Conservation (phyloP, 2,888 invertebrate species). For the Thymelicus sylvestris region DNA sequence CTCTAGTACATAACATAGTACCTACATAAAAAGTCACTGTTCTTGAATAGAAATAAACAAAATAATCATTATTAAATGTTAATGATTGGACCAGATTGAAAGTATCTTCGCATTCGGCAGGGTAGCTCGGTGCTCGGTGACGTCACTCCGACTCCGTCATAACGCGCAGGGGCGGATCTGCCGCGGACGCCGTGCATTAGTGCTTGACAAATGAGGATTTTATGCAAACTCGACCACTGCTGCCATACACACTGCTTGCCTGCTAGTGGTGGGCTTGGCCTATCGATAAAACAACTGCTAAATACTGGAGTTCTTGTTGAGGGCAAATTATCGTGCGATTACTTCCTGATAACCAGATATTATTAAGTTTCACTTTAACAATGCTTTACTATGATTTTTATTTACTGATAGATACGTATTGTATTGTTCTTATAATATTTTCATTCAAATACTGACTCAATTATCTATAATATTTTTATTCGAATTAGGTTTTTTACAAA, state of each 20-base stretch:
- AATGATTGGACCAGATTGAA: not conserved
- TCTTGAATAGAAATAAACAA: too few species aligned
- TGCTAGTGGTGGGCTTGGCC: constrained; percentile 50
- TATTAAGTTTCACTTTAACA: too few species aligned
- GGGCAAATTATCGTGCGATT: too few species aligned
- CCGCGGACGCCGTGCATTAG: constrained; percentile 73
- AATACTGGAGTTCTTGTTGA: not conserved
- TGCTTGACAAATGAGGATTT: constrained; percentile 81
- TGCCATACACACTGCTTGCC: constrained; percentile 70
- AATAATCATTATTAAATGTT: not conserved
- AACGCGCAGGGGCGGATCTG: constrained; percentile 55
- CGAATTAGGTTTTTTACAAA: too few species aligned
- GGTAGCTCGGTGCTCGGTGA: constrained; percentile 27
- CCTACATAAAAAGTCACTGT: too few species aligned
- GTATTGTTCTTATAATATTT: too few species aligned
- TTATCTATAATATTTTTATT: too few species aligned
- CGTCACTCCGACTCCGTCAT: constrained; percentile 40
- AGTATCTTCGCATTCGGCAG: constrained; percentile 13
- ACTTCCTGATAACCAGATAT: too few species aligned
- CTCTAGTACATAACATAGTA: too few species aligned
- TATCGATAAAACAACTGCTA: constrained; percentile 35
- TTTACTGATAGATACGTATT: too few species aligned
- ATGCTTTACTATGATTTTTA: too few species aligned
- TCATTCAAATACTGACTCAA: too few species aligned
- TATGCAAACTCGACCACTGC: constrained; percentile 71